Base-by-base conservation (phyloP, 2,113 vertebrate species). In the Hassar affinis region DNA sequence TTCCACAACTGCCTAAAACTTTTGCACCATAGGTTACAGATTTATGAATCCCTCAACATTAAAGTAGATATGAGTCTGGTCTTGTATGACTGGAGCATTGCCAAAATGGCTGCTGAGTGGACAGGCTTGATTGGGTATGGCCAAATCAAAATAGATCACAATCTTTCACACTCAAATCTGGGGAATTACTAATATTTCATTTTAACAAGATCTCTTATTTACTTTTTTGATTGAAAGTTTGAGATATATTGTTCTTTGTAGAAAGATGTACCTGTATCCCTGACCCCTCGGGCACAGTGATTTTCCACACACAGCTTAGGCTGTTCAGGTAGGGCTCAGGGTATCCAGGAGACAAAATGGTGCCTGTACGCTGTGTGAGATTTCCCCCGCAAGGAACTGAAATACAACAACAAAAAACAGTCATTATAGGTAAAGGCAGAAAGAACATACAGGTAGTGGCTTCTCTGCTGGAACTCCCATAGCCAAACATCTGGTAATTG, bases 231-330 rank as follows among this genome's bases (percentile, higher is more conserved):
- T 77, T 77, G 33, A 38, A 56, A 56, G 20, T 35, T 25, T 49
- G 54, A 33, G 27, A 51, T n/a, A 2, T 25, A 78, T 62, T 64
- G 25, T 54, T 69, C 56, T 74, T 71, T 12, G 62, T 47, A 57
- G 8, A 51, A 11, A 17, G 30, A 77, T 1, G 17, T 93, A 99
- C 98, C 97, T 99, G 97, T 59, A 99, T 98, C 86, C 98, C 98
- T 0, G 97, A 97, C 66, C 98, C 98, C 86, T 99, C 98, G 0
- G 97, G 98, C 78, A 99, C 98, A 0, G 95, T 94, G 88, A 99
- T 99, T 91, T 97, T 99, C 98, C 98, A 99, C 52, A 99, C 96
- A 6, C 98, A 99, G 93, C 98, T 99, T 87, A 99, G 96, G 88
- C 97, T 98, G 91, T 99, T 99, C 78, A 99, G 95, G 92, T 99